These are phyloP conservation scores for Contarinia nasturtii DNA, from an alignment of 1,140 invertebrate species.

Conservation along the genomic window DNA sequence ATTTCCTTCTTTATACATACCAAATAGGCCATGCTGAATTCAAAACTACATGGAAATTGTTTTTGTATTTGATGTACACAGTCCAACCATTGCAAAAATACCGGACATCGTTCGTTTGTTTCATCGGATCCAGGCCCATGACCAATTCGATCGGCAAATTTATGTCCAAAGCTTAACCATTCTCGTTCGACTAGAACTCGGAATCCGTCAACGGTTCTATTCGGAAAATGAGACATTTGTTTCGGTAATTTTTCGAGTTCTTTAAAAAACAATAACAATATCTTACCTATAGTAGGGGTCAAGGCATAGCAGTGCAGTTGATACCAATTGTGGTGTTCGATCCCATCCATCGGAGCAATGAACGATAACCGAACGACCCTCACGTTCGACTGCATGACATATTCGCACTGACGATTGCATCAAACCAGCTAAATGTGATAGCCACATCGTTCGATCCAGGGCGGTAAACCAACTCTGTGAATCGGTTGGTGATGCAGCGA, in stretches of 20 bases:
- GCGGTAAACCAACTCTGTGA: slow-evolving; percentile 70
- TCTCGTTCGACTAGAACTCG: slow-evolving; percentile 79
- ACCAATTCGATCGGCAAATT: slow-evolving; percentile 88
- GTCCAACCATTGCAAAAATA: slow-evolving; percentile 96
- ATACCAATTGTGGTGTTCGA: slow-evolving; percentile 83
- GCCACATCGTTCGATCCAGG: slow-evolving; percentile 76
- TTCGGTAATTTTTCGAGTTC: slow-evolving; percentile 27
- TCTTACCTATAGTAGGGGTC: slow-evolving; percentile 87
- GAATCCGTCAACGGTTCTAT: slow-evolving; percentile 63
- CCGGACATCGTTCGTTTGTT: slow-evolving; percentile 77
- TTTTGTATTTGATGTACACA: slow-evolving; percentile 79
- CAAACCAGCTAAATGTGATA: slow-evolving; percentile 71
- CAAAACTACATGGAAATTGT: slow-evolving; percentile 86
- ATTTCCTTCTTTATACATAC: too few species aligned
- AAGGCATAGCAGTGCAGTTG: slow-evolving; percentile 74
- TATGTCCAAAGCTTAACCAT: slow-evolving; percentile 94
- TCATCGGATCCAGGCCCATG: slow-evolving; percentile 66
- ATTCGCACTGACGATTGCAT: slow-evolving; percentile 61
- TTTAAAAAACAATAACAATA: too few species aligned
- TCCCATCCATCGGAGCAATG: slow-evolving; percentile 98
- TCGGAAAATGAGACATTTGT: too few species aligned
- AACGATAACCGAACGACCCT: slow-evolving; percentile 77
- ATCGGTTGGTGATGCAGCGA: slow-evolving; percentile 57
- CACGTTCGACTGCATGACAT: slow-evolving; percentile 57
- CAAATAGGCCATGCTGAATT: slow-evolving; percentile 85